A percentile compares a stretch with the other conserved stretches of the same genome.
These are phyloP conservation scores for Drosophila kanapiae DNA, from an alignment of 1,140 invertebrate genomes.

Conservation along the genomic window DNA sequence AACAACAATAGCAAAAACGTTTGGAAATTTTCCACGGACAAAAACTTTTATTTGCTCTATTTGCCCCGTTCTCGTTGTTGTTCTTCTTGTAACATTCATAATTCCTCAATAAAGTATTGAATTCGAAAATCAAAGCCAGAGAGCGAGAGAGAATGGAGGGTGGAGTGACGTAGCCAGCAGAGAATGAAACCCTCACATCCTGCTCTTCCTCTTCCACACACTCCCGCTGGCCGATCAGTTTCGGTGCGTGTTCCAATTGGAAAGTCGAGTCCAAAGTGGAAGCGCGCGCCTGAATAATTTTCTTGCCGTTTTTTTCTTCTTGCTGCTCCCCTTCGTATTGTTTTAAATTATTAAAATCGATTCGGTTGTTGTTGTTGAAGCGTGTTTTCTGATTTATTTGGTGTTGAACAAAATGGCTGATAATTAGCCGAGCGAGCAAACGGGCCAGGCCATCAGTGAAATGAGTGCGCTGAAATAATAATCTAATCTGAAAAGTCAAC, in stretches of 20 bases:
- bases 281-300: slow-evolving; percentile 51
- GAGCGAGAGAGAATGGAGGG: not conserved
- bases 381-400: slow-evolving; percentile 66
- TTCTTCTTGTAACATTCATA: slow-evolving; percentile 41
- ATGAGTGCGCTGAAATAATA: slow-evolving; percentile 38
- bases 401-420: slow-evolving; percentile 61
- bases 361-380: slow-evolving; percentile 32
- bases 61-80: not conserved
- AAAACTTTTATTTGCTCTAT: slow-evolving; percentile 25
- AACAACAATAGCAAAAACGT: slow-evolving; percentile 43
- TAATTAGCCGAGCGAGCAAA: slow-evolving; percentile 41
- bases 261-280: slow-evolving; percentile 64
- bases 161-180: slow-evolving; percentile 36
- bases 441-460: slow-evolving; percentile 23
- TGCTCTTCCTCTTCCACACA: slow-evolving; percentile 13
- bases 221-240: slow-evolving; percentile 39
- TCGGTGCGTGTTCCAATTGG: slow-evolving; percentile 62
- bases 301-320: not conserved
- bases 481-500: slow-evolving; percentile 58
- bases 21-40: slow-evolving; percentile 73
- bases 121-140: not conserved
- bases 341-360: slow-evolving; percentile 39
- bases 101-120: slow-evolving; percentile 31
- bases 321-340: not conserved
- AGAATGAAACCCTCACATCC: slow-evolving; percentile 13